These are phyloP conservation scores for fruit fly (Drosophila melanogaster) DNA, from an alignment of 1,140 invertebrate genomes.

Conservation along the genomic window DNA sequence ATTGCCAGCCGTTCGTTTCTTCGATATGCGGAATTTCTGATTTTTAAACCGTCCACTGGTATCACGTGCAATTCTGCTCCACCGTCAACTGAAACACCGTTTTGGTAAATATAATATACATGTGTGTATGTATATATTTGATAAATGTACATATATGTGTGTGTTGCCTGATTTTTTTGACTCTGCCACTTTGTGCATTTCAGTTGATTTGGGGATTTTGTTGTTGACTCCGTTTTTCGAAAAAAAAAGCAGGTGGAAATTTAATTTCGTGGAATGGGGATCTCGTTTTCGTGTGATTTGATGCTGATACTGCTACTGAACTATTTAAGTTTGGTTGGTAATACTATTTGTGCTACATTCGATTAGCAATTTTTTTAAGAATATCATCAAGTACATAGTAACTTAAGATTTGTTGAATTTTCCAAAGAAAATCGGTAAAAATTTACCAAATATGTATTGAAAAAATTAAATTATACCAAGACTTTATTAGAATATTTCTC, in stretches of 20 bases:
- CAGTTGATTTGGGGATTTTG: constrained; percentile 39
- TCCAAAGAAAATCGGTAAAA: too few relatives aligned
- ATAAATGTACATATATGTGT: constrained; percentile 26
- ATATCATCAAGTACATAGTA: too few relatives aligned
- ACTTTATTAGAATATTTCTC: not conserved
- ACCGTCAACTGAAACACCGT: constrained; percentile 18
- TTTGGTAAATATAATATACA: constrained; percentile 44
- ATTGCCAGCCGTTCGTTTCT: constrained; percentile 35
- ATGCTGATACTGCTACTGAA: constrained; percentile 30
- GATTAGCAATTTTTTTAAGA: too few relatives aligned
- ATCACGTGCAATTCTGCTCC: constrained; percentile 54
- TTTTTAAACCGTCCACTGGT: constrained; percentile 42
- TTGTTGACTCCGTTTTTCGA: constrained; percentile 26
- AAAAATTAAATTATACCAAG: too few relatives aligned
- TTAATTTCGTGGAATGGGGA: not conserved
- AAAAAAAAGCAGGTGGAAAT: not conserved
- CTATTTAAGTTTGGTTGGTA: too few relatives aligned
- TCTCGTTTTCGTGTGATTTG: constrained; percentile 4
- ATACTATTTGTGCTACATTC: too few relatives aligned
- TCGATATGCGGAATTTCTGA: constrained; percentile 11
- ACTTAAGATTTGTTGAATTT: too few relatives aligned
- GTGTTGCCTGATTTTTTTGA: constrained; percentile 7
- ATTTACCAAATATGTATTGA: too few relatives aligned
- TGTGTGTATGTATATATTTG: too few relatives aligned
- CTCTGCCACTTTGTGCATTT: constrained; percentile 23